phyloP scores from a whole-genome alignment of 37 sponge, comb jelly and placozoan genomes.

The Geodia barretti region DNA sequence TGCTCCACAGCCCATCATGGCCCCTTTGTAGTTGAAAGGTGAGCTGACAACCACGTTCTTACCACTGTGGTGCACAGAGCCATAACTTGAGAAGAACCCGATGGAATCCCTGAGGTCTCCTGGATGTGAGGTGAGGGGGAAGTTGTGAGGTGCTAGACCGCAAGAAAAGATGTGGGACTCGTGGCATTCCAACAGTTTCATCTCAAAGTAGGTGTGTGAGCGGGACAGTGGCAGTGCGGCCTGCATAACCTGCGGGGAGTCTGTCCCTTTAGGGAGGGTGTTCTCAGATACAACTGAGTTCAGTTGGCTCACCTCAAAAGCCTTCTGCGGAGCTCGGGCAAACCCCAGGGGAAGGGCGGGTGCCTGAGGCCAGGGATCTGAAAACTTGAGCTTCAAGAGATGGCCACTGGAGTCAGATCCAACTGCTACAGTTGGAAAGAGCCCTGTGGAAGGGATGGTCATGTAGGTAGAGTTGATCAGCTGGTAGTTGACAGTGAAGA shows the following conservation, averaged over 20 bases:
- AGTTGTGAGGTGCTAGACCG: constrained; percentile 58
- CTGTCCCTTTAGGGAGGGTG: not conserved
- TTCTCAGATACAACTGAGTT: not conserved
- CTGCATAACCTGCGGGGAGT: constrained; percentile 30
- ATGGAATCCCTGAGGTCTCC: constrained; percentile 62
- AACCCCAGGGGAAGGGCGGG: constrained; percentile 46
- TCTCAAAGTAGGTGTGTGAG: constrained; percentile 63
- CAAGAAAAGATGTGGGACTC: constrained; percentile 37
- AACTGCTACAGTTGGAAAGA: constrained; percentile 47
- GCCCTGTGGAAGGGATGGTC: constrained; percentile 21
- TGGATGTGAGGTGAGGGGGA: constrained; percentile 54
- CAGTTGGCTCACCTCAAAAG: not conserved
- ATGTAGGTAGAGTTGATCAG: constrained; percentile 20
- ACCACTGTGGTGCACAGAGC: constrained; percentile 41
- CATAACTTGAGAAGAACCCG: constrained; percentile 60
- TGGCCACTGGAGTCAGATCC: constrained; percentile 1
- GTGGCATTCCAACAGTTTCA: constrained; percentile 12
- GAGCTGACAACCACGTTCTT: constrained; percentile 1
- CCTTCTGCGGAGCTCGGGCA: constrained; percentile 13
- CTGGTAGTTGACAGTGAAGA: constrained; percentile 61
- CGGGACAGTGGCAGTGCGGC: constrained; percentile 63
- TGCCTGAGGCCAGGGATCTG: constrained; percentile 33
- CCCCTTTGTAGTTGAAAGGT: constrained; percentile 23
- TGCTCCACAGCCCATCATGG: constrained; percentile 65
- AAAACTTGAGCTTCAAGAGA: constrained; percentile 22